Conservation (phyloP, 2,797 vertebrate species). For the Myotis planiceps region DNA sequence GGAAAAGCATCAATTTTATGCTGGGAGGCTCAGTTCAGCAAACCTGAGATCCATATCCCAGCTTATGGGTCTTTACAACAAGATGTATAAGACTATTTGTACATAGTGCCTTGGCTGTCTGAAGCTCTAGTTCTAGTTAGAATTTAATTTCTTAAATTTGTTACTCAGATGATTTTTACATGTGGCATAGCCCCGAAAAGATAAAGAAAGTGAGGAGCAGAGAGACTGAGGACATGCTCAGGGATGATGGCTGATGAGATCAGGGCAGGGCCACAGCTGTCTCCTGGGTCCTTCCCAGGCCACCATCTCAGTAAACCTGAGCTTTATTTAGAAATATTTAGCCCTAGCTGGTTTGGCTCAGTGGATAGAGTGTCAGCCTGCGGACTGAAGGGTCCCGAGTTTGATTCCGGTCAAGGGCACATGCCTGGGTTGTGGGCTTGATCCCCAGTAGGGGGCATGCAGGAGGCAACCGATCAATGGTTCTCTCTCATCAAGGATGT, state of each 20-base stretch:
- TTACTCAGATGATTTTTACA: too few relatives aligned
- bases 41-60: neutral
- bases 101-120: accelerated
- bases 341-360: too few relatives aligned
- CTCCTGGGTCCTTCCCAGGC: too few relatives aligned
- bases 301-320: neutral
- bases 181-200: accelerated
- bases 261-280: neutral
- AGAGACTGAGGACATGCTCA: neutral
- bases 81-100: accelerated
- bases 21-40: accelerated
- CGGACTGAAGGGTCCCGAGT: too few relatives aligned
- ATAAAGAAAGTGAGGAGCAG: accelerated
- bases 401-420: too few relatives aligned
- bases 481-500: too few relatives aligned
- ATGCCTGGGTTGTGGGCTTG: too few relatives aligned
- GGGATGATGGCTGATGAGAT: accelerated
- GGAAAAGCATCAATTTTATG: too few relatives aligned
- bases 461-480: too few relatives aligned
- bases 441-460: too few relatives aligned
- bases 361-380: too few relatives aligned
- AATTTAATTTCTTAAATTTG: accelerated
- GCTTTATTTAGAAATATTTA: neutral
- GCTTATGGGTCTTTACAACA: accelerated
- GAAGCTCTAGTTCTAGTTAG: too few relatives aligned